phyloP scores from a whole-genome alignment of 2,113 vertebrate genomes.

The Monopterus albus region DNA sequence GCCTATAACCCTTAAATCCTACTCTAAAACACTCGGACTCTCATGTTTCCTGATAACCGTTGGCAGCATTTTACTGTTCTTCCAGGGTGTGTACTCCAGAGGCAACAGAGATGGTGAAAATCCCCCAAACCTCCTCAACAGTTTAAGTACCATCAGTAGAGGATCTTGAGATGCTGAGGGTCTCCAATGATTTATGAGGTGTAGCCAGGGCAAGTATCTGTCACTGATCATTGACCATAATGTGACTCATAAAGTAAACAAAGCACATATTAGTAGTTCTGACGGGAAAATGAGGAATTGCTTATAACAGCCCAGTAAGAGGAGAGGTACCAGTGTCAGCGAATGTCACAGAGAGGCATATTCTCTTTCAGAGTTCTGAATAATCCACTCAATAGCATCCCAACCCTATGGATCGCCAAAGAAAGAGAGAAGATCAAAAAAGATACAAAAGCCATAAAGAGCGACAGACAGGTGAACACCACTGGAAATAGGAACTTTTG shows the following conservation, averaged over 20 bases:
- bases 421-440: conserved; percentile 61
- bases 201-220: conserved; percentile 13
- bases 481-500: neutral
- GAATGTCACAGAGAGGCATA: conserved; percentile 79
- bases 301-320: conserved; percentile 2
- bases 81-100: conserved; percentile 6
- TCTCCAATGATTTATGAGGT: conserved; percentile 19
- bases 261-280: neutral
- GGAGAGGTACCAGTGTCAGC: conserved; percentile 82
- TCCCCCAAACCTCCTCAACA: conserved; percentile 10
- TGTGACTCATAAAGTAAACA: neutral
- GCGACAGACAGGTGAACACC: neutral
- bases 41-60: conserved; percentile 3
- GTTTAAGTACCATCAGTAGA: neutral
- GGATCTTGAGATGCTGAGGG: conserved; percentile 17
- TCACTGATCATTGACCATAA: neutral
- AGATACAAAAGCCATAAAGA: neutral
- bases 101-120: neutral
- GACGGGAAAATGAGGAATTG: neutral
- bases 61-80: conserved; percentile 33
- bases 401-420: conserved; percentile 91
- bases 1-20: conserved; percentile 2
- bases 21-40: neutral
- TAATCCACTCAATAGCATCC: conserved; percentile 99
- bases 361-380: conserved; percentile 94